Evolutionary conservation across 23 tunicate species (phyloP).

Genomic region (Trididemnum nubilum): DNA sequence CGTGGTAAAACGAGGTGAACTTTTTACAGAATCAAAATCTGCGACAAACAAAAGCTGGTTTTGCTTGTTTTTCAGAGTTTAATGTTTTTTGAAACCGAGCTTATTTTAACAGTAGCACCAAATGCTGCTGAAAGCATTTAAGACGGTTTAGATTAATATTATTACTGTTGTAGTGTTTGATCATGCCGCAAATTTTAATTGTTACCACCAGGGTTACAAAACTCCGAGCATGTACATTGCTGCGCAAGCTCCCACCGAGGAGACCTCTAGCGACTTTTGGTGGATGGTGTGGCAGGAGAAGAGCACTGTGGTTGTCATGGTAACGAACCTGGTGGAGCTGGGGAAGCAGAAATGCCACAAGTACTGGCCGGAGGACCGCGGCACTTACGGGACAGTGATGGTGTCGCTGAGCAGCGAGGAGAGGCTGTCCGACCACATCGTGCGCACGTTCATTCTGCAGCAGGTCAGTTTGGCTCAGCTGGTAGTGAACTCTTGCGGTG

Average conservation of each 20-base stretch:
- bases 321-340: slow-evolving; percentile 87
- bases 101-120: too few relatives aligned
- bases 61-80: too few relatives aligned
- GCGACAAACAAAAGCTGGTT: too few relatives aligned
- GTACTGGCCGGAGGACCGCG: slow-evolving; percentile 96
- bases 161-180: too few relatives aligned
- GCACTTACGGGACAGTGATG: slow-evolving; percentile 55
- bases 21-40: too few relatives aligned
- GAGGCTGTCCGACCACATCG: slow-evolving; percentile 49
- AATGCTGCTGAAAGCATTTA: too few relatives aligned
- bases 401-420: slow-evolving; percentile 65
- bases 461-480: too few relatives aligned
- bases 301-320: slow-evolving; percentile 79
- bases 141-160: too few relatives aligned
- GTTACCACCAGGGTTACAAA: slow-evolving; percentile 75
- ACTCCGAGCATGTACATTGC: slow-evolving; percentile 79
- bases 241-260: slow-evolving; percentile 86
- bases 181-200: too few relatives aligned
- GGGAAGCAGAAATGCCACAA: slow-evolving; percentile 88
- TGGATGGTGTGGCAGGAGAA: slow-evolving; percentile 97
- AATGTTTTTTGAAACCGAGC: too few relatives aligned
- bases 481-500: too few relatives aligned
- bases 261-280: slow-evolving; percentile 89
- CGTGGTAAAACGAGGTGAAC: too few relatives aligned
- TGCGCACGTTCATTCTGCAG: slow-evolving; percentile 73